Percentiles rank a stretch among this genome's conserved stretches.
phyloP scores from a whole-genome alignment of 2,797 vertebrate genomes.

The Poecilia picta region DNA sequence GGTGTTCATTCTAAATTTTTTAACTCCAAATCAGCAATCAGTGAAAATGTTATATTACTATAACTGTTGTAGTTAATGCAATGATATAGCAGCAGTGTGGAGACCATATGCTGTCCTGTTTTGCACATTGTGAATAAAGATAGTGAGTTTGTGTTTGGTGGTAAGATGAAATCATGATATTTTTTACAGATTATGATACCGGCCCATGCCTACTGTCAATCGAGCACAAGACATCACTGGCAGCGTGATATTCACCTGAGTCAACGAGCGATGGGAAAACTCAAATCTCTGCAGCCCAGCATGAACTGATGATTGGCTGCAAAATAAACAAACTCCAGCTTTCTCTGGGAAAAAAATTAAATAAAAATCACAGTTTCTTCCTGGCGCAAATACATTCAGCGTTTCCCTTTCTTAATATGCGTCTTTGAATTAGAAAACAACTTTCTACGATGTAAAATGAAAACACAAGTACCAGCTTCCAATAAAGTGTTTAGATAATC shows the following conservation, averaged over 20 bases:
- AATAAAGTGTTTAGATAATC: constrained; percentile 18
- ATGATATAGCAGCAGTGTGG: background rate
- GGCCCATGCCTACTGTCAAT: constrained; percentile 1
- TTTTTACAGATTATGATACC: background rate
- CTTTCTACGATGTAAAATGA: constrained; percentile 27
- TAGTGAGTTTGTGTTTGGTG: background rate
- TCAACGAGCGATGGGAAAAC: constrained; percentile 21
- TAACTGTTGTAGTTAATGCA: background rate
- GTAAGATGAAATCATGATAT: background rate
- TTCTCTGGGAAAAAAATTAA: no score
- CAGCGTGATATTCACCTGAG: constrained; percentile 51
- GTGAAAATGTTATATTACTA: background rate
- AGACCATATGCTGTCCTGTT: background rate
- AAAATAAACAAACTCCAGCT: constrained; percentile 6
- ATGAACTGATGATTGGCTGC: background rate
- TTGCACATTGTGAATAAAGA: background rate
- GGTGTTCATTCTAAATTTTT: background rate
- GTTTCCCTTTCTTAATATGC: constrained; percentile 65
- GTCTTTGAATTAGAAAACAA: constrained; percentile 28
- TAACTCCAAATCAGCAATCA: background rate
- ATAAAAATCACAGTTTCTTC: constrained; percentile 20
- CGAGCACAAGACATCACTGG: constrained; percentile 11
- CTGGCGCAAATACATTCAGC: constrained; percentile 16
- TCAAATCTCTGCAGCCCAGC: constrained; percentile 8
- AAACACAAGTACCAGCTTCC: constrained; percentile 32